Evolutionary conservation across 2,113 vertebrate genomes (phyloP).

Genomic region (Phylloscopus whistleri): DNA sequence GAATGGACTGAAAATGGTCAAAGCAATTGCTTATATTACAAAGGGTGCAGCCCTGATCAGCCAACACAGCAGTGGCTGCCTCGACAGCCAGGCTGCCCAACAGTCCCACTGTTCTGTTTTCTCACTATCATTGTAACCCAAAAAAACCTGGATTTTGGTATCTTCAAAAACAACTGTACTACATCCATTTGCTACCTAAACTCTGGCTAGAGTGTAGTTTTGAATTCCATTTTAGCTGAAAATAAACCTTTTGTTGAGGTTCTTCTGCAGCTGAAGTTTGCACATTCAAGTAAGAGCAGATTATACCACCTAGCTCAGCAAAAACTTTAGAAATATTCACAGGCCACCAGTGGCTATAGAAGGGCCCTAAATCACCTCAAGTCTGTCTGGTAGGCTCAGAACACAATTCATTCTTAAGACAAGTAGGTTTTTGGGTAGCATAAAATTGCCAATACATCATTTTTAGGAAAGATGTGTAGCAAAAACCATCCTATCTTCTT

Average conservation of each 20-base stretch:
- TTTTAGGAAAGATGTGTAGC: not conserved
- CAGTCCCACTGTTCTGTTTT: not conserved
- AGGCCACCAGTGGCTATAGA: not conserved
- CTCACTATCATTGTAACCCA: fast-evolving
- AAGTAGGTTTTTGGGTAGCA: not conserved
- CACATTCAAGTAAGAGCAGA: not conserved
- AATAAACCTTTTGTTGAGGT: not conserved
- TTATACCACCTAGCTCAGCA: not conserved
- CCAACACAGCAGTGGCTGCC: not conserved
- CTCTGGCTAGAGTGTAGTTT: not conserved
- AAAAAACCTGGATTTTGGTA: not conserved
- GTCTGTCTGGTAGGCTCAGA: not conserved
- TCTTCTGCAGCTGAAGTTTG: not conserved
- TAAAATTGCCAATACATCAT: not conserved
- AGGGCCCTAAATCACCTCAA: not conserved
- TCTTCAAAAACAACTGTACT: not conserved
- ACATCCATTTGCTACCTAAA: not conserved
- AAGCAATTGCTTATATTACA: not conserved
- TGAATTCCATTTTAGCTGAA: not conserved
- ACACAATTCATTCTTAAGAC: not conserved
- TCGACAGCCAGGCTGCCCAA: not conserved
- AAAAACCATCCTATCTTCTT: not conserved
- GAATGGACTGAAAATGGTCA: not conserved
- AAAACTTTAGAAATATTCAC: not conserved
- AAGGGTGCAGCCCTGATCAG: not conserved